Evolutionary conservation across 2,113 vertebrate genomes (phyloP), one percentile per base, ranked within the genome.

Genomic region (Myanophis thanlyinensis): DNA sequence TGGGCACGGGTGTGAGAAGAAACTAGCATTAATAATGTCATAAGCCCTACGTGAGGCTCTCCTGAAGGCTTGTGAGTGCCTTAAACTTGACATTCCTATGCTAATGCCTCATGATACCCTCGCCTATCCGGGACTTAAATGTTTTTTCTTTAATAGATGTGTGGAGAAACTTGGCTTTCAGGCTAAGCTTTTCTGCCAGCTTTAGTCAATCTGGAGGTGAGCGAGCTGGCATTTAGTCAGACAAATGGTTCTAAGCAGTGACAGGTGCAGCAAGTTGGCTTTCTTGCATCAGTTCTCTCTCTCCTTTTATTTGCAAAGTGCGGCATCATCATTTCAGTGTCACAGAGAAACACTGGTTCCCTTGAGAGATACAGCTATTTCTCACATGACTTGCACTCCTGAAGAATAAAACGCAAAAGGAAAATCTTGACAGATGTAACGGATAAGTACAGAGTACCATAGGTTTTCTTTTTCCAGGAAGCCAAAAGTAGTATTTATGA

Each of bases 11-110:
- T 44, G 88, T 90, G 73, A 86, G 88, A 59, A 89, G 88, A 92
- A 89, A 89, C 88, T 62, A 49, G 52, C 88, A 86, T 89, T 86
- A 93, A 93, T 93, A 93, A 93, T 90, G 56, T 93, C 85, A 93
- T 92, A 85, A 67, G 47, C 80, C 80, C 92, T 85, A 90, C n/a
- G 40, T 47, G 86, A 90, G 88, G 80, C n/a, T 86, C 92, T 90
- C 85, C 80, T 85, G 53, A 89, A 4, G 80, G 88, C 53, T 89
- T 90, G 49, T 48, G 7, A 44, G 88, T 49, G 73, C 88, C 53
- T 90, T 86, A 47, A 47, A 47, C 51, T 84, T 90, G 52, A 40
- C 88, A 86, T 93, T 93, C 92, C 92, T 90, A 44, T 62, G 92
- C 92, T 86, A 93, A 90, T 93, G 92, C 53, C 62, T 93, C 88